Conservation (phyloP, 1,140 invertebrate genomes). For the Leptinotarsa defecta region DNA sequence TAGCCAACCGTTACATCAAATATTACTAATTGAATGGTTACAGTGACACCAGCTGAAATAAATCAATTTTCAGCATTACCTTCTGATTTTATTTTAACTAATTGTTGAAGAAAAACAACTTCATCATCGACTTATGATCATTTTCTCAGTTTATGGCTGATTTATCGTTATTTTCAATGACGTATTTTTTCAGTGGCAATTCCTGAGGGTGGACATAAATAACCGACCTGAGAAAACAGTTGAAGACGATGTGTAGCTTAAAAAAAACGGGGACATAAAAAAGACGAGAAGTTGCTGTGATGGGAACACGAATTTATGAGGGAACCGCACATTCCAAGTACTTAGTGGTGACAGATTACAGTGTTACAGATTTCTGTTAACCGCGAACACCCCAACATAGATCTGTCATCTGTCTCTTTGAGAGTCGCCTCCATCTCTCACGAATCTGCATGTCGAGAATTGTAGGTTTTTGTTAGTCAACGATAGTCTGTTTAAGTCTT, state of each 20-base stretch:
- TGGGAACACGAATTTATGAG: slow-evolving; percentile 3
- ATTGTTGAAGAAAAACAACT: no score
- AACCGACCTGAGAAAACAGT: not conserved
- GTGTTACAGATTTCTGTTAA: slow-evolving; percentile 17
- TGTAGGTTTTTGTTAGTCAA: no score
- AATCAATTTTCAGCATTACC: no score
- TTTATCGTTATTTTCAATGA: not conserved
- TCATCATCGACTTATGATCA: not conserved
- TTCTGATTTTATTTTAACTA: no score
- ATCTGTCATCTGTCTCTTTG: slow-evolving; percentile 15
- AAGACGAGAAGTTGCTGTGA: not conserved
- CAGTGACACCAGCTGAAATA: no score
- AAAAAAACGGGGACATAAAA: not conserved
- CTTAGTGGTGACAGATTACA: slow-evolving; percentile 24
- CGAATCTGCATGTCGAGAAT: not conserved
- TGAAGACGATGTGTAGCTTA: not conserved
- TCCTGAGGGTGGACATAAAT: not conserved
- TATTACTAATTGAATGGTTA: no score
- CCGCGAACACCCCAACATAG: slow-evolving; percentile 17
- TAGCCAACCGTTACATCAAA: no score
- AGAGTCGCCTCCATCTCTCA: not conserved
- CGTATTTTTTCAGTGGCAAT: not conserved
- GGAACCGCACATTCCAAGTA: slow-evolving; percentile 12
- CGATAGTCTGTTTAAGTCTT: no score
- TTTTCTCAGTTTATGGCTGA: not conserved